Evolutionary conservation across 2,797 vertebrate genomes (phyloP).

Genomic region (Ctenopoma multispine): DNA sequence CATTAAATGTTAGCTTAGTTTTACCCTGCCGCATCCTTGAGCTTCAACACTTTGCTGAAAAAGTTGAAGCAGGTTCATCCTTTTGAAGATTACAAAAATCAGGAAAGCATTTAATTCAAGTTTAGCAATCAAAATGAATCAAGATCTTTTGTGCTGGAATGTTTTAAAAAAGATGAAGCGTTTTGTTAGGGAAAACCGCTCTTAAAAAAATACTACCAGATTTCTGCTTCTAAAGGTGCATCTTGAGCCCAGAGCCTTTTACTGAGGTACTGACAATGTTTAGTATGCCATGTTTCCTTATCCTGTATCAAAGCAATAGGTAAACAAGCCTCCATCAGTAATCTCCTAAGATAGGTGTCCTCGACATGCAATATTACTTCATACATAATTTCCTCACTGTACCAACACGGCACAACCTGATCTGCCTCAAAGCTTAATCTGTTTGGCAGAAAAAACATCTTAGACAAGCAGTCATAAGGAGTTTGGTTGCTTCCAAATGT

Average conservation of each 20-base stretch:
- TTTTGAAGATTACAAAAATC: not conserved
- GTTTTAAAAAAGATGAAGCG: not conserved
- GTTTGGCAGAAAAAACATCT: not conserved
- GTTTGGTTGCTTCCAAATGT: not conserved
- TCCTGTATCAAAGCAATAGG: conserved; percentile 8
- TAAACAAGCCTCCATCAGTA: not conserved
- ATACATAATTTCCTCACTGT: not conserved
- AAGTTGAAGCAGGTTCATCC: not conserved
- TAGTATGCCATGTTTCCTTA: not conserved
- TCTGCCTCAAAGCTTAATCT: conserved; percentile 5
- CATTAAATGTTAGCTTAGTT: conserved; percentile 1
- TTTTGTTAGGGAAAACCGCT: conserved; percentile 11
- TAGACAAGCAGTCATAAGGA: not conserved
- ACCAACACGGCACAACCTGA: conserved; percentile 8
- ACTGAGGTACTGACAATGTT: not conserved
- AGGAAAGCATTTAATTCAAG: not conserved
- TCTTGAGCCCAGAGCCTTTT: not conserved
- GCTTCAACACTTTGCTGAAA: not conserved
- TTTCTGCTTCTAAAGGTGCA: not conserved
- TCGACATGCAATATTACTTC: not conserved
- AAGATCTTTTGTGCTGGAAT: not conserved
- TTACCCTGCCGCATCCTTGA: not conserved
- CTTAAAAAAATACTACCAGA: conserved; percentile 4
- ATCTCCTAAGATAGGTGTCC: not conserved
- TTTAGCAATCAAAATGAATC: not conserved